Percentiles rank a stretch among this genome's conserved stretches.
phyloP scores from a whole-genome alignment of 1,140 invertebrate species.

The Zeugodacus cucurbitae region DNA sequence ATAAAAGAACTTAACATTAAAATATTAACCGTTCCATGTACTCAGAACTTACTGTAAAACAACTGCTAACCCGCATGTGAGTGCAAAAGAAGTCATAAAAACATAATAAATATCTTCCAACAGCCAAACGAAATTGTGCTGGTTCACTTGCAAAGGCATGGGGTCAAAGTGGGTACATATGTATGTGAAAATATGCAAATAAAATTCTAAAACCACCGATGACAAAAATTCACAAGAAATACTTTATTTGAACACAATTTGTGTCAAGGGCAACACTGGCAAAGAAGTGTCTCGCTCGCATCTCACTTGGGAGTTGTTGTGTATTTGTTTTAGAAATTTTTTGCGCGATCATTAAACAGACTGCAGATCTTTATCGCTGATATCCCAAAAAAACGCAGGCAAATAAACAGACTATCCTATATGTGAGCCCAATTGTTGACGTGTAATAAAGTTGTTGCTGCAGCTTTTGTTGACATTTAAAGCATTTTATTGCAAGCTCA shows the following conservation, averaged over 20 bases:
- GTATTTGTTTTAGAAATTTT: background rate
- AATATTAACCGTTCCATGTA: too few species aligned
- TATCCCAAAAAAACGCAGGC: background rate
- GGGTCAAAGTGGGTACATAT: background rate
- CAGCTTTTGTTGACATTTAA: background rate
- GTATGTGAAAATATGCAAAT: background rate
- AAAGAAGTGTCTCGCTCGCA: background rate
- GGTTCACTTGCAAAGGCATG: background rate
- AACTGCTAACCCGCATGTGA: background rate
- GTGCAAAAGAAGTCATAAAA: background rate
- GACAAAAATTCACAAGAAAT: background rate
- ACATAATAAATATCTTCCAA: background rate
- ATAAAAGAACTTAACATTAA: too few species aligned
- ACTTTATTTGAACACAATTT: slow-evolving; percentile 5
- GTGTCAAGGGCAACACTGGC: slow-evolving; percentile 17
- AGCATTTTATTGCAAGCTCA: slow-evolving; percentile 5
- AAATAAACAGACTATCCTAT: too few species aligned
- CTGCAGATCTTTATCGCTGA: slow-evolving; percentile 18
- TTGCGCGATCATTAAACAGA: background rate
- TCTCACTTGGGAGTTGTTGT: background rate
- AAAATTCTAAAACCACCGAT: background rate
- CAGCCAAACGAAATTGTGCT: background rate
- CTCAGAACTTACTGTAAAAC: too few species aligned
- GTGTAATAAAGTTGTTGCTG: background rate
- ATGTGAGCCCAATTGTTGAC: background rate